Percentiles rank a stretch among this genome's conserved stretches.
These are phyloP conservation scores for Rallus crepitans DNA, from an alignment of 2,797 vertebrate species.

Conservation along the genomic window DNA sequence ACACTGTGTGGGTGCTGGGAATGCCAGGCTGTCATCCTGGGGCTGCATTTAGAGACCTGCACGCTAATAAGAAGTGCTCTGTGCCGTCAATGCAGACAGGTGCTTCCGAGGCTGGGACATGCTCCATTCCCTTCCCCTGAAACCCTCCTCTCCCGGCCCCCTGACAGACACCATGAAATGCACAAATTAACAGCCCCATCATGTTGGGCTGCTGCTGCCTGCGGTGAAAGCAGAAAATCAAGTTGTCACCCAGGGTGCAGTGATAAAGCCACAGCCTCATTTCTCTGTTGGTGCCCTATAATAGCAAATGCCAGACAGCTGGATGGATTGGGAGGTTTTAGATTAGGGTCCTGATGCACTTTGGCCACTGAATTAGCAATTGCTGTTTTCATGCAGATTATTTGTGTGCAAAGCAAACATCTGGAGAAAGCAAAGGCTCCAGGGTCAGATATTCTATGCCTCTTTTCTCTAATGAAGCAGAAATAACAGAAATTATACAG, in stretches of 20 bases:
- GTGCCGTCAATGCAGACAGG: constrained; percentile 90
- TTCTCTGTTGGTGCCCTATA: constrained; percentile 88
- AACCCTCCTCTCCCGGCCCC: constrained; percentile 79
- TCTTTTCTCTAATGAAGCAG: constrained; percentile 15
- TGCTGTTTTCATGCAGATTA: constrained; percentile 76
- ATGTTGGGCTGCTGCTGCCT: constrained; percentile 88
- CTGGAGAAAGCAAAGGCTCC: constrained; percentile 69
- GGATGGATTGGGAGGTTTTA: constrained; percentile 84
- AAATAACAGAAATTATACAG: constrained; percentile 24
- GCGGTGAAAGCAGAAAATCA: constrained; percentile 91
- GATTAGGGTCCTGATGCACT: constrained; percentile 83
- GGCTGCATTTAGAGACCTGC: constrained; percentile 86
- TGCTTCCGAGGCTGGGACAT: constrained; percentile 89
- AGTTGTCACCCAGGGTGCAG: constrained; percentile 90
- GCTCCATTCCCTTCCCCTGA: constrained; percentile 85
- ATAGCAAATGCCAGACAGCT: constrained; percentile 89
- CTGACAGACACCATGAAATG: constrained; percentile 91
- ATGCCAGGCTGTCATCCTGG: constrained; percentile 87
- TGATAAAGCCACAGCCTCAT: constrained; percentile 85
- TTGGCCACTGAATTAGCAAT: constrained; percentile 81
- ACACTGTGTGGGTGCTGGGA: constrained; percentile 85
- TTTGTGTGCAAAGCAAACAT: constrained; percentile 77
- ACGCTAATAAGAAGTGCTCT: constrained; percentile 92
- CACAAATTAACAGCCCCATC: constrained; percentile 92
- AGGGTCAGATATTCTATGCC: not conserved